Evolutionary conservation across 2,797 vertebrate genomes (phyloP), one percentile per base, ranked within the genome.

Genomic region (Fistularia commersonii): DNA sequence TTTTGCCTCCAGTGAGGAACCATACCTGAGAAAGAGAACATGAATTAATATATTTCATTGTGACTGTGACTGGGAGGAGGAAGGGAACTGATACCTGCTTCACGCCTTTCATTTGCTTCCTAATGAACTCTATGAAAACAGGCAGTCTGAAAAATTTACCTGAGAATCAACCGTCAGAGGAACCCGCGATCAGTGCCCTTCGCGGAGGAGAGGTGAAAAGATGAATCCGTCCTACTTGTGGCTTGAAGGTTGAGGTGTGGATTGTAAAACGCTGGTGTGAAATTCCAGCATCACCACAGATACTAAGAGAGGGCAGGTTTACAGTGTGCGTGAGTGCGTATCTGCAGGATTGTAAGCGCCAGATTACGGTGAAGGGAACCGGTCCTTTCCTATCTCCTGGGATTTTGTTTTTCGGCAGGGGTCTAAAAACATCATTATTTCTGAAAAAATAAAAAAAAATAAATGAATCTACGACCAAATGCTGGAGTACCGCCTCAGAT

Each of bases 221-320:
- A 81, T 87, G 75, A 83, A 88, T 87, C 56, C 48, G 39, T 76
- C 65, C 67, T 71, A 64, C 62, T 83, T 89, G 84, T 83, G 76
- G 73, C 64, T 84, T 41, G 52, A 80, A 50, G 78, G 65, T 64
- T 56, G 59, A 83, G 59, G 68, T 83, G 87, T 50, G 84, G 74
- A 86, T 87, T 90, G 61, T 91, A 6, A 61, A 65, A 54, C 11
- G 44, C 11, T 35, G n/a, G 50, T 74, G 85, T 80, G 86, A 90
- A 87, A 90, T 80, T 83, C 70, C 81, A 58, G 56, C 46, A 13
- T 41, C 45, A 14, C 40, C 33, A 51, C 65, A 60, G 54, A 55
- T 51, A 65, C 53, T 41, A 54, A 62, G 54, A 64, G 72, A 36
- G 65, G 8, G 11, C 45, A 8, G 9, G 69, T 77, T 48, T 51